Evolutionary conservation across 2,113 vertebrate genomes (phyloP).

Genomic region (Pteruthius melanotis): DNA sequence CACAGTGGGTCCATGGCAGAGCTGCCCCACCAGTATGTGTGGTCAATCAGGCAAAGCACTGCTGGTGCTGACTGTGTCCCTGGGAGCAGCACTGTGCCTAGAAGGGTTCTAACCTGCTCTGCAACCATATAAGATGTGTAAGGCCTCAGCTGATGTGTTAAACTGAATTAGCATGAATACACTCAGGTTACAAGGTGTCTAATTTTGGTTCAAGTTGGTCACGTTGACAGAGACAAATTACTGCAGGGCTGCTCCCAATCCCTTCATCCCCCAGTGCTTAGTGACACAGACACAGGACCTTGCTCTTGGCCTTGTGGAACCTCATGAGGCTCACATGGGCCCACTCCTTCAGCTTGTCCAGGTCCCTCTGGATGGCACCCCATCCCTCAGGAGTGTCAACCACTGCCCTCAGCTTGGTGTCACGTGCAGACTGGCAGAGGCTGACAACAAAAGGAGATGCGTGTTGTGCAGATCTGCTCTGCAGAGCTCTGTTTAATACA

Average conservation of each 20-base stretch:
- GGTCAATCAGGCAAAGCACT: neutral
- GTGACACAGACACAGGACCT: neutral
- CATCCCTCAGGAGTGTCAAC: neutral
- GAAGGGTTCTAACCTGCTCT: neutral
- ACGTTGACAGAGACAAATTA: rapidly evolving
- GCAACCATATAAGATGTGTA: rapidly evolving
- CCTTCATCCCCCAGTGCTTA: neutral
- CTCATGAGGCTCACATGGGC: neutral
- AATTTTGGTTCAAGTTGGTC: rapidly evolving
- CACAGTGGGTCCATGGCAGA: neutral
- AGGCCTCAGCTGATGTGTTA: neutral
- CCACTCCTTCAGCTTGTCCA: neutral
- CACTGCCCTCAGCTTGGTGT: neutral
- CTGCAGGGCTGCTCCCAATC: neutral
- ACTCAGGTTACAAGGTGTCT: no score
- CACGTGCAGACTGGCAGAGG: neutral
- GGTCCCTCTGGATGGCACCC: neutral
- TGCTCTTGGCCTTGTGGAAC: neutral
- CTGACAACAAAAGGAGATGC: neutral
- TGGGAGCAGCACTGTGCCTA: neutral
- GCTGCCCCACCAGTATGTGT: neutral
- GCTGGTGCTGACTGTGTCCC: neutral
- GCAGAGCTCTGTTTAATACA: neutral
- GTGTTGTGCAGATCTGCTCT: neutral
- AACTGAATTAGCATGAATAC: neutral